Percentiles rank a stretch among this genome's conserved stretches.
Conservation (phyloP, 2,113 vertebrate genomes). For the Anhinga anhinga region DNA sequence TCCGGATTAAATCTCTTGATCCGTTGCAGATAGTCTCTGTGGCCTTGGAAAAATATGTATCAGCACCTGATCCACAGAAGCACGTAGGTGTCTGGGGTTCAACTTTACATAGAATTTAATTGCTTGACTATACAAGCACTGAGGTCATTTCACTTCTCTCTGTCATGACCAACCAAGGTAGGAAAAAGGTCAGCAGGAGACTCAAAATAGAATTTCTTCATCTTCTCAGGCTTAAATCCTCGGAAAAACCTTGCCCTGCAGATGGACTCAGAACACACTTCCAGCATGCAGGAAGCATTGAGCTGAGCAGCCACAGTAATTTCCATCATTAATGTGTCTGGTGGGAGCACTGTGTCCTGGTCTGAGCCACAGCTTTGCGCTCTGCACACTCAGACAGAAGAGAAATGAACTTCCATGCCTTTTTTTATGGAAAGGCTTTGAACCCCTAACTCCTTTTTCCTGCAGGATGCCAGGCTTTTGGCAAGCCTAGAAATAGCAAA, state of each 20-base stretch:
- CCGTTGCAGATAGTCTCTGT: not conserved
- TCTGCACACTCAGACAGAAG: not conserved
- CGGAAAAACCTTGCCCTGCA: not conserved
- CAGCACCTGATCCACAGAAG: not conserved
- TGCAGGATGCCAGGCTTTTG: not conserved
- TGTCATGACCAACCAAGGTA: not conserved
- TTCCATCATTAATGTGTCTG: not conserved
- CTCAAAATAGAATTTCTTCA: not conserved
- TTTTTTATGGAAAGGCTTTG: not conserved
- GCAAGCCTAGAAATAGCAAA: not conserved
- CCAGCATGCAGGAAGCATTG: not conserved
- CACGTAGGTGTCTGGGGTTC: not conserved
- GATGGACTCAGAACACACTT: not conserved
- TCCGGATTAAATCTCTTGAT: not conserved
- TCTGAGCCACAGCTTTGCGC: not conserved
- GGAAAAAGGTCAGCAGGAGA: not conserved
- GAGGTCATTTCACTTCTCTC: not conserved
- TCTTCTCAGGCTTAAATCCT: not conserved
- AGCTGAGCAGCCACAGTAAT: not conserved
- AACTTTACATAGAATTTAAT: not conserved
- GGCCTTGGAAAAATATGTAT: not conserved
- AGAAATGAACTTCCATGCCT: not conserved
- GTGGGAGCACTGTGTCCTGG: not conserved
- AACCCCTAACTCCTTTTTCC: fast-evolving
- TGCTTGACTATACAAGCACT: not conserved